phyloP scores from a whole-genome alignment of 2,113 vertebrate species.

The Cheilinus undulatus region DNA sequence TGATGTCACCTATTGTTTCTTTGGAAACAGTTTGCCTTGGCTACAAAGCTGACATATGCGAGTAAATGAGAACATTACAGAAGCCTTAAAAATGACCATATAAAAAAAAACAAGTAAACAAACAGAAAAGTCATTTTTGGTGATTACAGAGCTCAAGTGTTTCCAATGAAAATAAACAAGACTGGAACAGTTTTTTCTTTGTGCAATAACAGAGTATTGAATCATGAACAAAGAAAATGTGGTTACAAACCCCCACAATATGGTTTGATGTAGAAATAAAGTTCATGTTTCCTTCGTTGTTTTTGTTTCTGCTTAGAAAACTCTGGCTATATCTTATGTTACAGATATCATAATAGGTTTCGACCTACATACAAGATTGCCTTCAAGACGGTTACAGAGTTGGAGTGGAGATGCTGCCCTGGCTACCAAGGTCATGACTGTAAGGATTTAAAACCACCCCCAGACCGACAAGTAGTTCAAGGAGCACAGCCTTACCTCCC shows the following conservation, averaged over 20 bases:
- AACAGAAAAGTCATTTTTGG: background rate
- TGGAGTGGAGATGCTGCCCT: slow-evolving; percentile 97
- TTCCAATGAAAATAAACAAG: slow-evolving; percentile 2
- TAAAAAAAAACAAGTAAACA: background rate
- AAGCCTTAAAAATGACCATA: background rate
- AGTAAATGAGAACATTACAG: slow-evolving; percentile 2
- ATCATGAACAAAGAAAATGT: background rate
- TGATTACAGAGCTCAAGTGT: slow-evolving; percentile 13
- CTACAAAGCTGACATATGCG: slow-evolving; percentile 19
- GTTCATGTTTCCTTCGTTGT: background rate
- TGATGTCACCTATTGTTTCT: slow-evolving; percentile 74
- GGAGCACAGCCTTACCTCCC: slow-evolving; percentile 58
- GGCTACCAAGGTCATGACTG: slow-evolving; percentile 92
- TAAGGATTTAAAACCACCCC: slow-evolving; percentile 86
- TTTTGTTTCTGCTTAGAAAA: background rate
- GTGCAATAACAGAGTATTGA: background rate
- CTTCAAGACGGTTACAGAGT: slow-evolving; percentile 92
- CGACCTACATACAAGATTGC: slow-evolving; percentile 90
- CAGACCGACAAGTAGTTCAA: slow-evolving; percentile 63
- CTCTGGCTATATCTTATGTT: slow-evolving; percentile 22
- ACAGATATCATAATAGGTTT: slow-evolving; percentile 89
- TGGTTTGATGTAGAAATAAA: background rate
- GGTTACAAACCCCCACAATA: background rate
- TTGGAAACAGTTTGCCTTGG: slow-evolving; percentile 54
- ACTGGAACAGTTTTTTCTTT: background rate